Evolutionary conservation across 2,797 vertebrate genomes (phyloP).

Genomic region (Numenius phaeopus): DNA sequence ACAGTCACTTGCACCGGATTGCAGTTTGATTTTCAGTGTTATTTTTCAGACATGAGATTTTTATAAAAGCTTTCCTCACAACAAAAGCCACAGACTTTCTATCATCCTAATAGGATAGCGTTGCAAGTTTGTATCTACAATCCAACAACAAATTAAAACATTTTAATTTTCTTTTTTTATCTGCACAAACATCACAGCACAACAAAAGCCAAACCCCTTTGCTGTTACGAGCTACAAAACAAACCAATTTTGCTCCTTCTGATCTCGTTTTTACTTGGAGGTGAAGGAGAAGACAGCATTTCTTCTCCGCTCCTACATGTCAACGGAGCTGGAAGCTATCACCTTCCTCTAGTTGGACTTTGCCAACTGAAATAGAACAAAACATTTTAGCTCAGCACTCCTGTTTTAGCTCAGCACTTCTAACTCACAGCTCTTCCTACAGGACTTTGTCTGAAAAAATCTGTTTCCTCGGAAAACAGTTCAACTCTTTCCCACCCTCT

Average conservation of each 20-base stretch:
- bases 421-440: slow-evolving; percentile 1
- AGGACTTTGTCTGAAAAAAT: not conserved
- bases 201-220: not conserved
- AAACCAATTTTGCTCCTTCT: not conserved
- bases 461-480: not conserved
- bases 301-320: not conserved
- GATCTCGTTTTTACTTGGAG: not conserved
- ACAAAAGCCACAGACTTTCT: not conserved
- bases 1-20: not conserved
- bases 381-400: not conserved
- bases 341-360: not conserved
- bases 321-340: not conserved
- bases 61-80: not conserved
- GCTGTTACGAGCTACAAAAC: not conserved
- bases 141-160: not conserved
- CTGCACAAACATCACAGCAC: not conserved
- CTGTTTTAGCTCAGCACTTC: not conserved
- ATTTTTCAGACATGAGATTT: not conserved
- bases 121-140: not conserved
- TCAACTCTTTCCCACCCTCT: not conserved
- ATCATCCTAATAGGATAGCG: not conserved
- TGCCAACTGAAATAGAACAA: not conserved
- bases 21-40: not conserved
- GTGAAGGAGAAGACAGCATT: not conserved
- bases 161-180: not conserved